These are phyloP conservation scores for Heliopora coerulea DNA, from an alignment of 92 coral and sea anemone species.

Conservation along the genomic window DNA sequence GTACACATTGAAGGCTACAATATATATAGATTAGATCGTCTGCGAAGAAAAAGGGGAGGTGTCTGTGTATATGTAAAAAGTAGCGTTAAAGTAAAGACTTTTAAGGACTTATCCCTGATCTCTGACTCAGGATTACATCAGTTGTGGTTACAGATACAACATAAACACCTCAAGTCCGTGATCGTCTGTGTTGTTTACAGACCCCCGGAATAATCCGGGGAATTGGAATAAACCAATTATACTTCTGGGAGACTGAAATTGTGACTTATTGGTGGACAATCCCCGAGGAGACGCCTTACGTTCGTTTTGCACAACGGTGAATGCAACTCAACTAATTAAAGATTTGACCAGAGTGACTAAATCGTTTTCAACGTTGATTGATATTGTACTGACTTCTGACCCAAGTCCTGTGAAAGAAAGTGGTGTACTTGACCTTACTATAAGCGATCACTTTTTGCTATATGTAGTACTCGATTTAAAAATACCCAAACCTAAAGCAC, in stretches of 20 bases:
- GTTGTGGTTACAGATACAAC: conserved; percentile 29
- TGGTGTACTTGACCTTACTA: conserved; percentile 39
- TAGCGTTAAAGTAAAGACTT: conserved; percentile 10
- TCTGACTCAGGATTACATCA: conserved; percentile 24
- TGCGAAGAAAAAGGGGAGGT: conserved; percentile 17
- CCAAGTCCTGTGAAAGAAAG: conserved; percentile 14
- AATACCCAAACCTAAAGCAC: conserved; percentile 39
- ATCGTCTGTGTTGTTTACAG: conserved; percentile 32
- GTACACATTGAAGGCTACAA: conserved; percentile 35
- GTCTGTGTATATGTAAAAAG: conserved; percentile 25
- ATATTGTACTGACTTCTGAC: conserved; percentile 23
- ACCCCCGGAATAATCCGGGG: no score
- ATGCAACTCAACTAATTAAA: conserved; percentile 46
- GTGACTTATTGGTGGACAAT: conserved; percentile 20
- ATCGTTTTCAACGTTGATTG: conserved; percentile 8
- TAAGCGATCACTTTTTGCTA: conserved; percentile 58
- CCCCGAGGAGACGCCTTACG: conserved; percentile 47
- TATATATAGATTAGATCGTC: conserved; percentile 29
- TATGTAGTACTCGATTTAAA: conserved; percentile 42
- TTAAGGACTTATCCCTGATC: conserved; percentile 27
- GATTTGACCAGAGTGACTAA: conserved; percentile 44
- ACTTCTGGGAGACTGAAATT: conserved; percentile 3
- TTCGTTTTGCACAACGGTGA: conserved; percentile 41
- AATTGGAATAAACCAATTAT: no score
- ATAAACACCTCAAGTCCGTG: conserved; percentile 11